These are phyloP conservation scores for Nettapus auritus DNA, from an alignment of 2,113 vertebrate genomes.

Conservation along the genomic window DNA sequence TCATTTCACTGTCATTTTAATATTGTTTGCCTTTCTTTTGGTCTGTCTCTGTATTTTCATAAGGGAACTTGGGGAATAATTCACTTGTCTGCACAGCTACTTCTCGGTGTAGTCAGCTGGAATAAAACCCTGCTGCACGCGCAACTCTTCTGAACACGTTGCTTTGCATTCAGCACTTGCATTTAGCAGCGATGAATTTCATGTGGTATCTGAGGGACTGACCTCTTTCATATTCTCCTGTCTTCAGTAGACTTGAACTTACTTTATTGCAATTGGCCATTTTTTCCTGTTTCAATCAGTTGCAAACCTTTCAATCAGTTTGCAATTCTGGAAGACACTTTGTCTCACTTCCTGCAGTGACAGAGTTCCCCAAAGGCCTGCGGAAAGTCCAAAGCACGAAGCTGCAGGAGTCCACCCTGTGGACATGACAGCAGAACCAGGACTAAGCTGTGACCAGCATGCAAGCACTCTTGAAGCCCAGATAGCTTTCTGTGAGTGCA, in stretches of 20 bases:
- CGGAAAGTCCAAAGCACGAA: rapidly evolving
- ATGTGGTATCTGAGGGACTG: rapidly evolving
- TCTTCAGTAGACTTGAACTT: neutral
- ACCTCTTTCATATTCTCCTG: neutral
- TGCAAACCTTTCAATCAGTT: no score
- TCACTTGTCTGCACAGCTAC: neutral
- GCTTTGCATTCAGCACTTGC: neutral
- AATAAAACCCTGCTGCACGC: no score
- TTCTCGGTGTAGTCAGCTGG: neutral
- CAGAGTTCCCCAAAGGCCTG: neutral
- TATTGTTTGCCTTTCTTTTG: neutral
- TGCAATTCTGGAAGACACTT: neutral
- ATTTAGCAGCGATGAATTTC: neutral
- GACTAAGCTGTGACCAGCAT: no score
- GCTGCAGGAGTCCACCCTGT: rapidly evolving
- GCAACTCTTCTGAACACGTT: rapidly evolving
- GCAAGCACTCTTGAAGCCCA: neutral
- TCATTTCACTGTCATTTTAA: neutral
- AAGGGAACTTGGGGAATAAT: neutral
- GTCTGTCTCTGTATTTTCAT: neutral
- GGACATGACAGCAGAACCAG: rapidly evolving
- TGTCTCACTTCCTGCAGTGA: neutral
- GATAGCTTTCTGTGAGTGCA: no score
- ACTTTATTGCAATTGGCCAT: neutral
- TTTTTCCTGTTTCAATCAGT: neutral